Evolutionary conservation across 1,140 invertebrate genomes (phyloP), one percentile per base, ranked within the genome.

Genomic region (Chelonus insularis): DNA sequence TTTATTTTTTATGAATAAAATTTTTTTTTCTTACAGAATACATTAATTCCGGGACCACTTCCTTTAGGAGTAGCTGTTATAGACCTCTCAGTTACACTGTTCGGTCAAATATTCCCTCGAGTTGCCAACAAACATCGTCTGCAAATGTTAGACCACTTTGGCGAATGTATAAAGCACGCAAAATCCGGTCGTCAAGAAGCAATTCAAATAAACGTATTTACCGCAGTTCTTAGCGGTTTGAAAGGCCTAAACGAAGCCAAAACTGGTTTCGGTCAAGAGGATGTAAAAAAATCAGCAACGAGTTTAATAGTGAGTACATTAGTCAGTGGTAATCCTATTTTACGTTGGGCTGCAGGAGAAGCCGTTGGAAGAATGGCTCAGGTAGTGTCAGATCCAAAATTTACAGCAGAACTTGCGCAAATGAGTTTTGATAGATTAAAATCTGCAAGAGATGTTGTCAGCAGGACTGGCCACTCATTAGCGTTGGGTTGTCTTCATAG

Each of bases 61-160:
- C 97, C 97, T 0, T 81, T 98, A 2, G 95, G 96, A n/a, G 95
- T 98, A 7, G 93, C 95, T 16, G 95, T 98, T 4, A 97, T 99
- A 57, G 96, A 99, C 79, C 88, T 92, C 65, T 93, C 96, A 1
- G 94, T 99, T 0, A 85, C 87, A 2, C 82, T 99, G 1, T 99
- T 98, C 83, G 96, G 96, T 14, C 87, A 91, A 68, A 91, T 99
- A 41, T 99, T 98, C 75, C 92, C 95, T 1, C 86, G 92, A 54
- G 94, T 98, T 4, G 92, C 94, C 2, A 93, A 95, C 71, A 99
- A 98, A 72, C 96, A 99, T 81, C 85, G 95, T 62, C 82, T 97
- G 36, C 96, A 99, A 83, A 97, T 99, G 90, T 79, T 99, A 32
- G 93, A 97, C 60, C 97, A 99, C 75, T 99, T 99, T 72, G 86